Conservation (phyloP, 2,888 invertebrate genomes). For the Euproctis similis region DNA sequence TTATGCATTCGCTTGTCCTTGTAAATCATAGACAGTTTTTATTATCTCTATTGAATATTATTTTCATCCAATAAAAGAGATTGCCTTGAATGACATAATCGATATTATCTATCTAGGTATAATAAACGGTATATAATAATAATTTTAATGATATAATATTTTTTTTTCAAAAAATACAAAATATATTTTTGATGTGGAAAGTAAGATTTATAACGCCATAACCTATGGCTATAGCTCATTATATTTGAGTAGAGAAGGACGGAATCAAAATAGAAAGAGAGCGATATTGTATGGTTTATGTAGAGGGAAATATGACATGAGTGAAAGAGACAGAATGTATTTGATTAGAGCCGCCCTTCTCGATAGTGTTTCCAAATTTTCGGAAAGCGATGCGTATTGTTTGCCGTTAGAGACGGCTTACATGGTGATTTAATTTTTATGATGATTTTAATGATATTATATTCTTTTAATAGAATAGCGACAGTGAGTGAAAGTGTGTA, state of each 20-base stretch:
- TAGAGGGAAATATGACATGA: slow-evolving; percentile 11
- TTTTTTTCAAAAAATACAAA: slow-evolving; percentile 2
- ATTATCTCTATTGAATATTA: no score
- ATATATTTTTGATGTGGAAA: slow-evolving; percentile 9
- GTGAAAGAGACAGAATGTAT: slow-evolving; percentile 42
- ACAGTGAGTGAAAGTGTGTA: no score
- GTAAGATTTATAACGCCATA: slow-evolving; percentile 36
- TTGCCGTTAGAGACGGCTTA: slow-evolving; percentile 43
- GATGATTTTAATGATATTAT: no score
- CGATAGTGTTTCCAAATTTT: slow-evolving; percentile 75
- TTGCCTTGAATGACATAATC: no score
- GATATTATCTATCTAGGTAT: no score
- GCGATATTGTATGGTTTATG: slow-evolving; percentile 20
- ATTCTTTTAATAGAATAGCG: no score
- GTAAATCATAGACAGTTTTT: no score
- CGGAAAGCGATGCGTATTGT: slow-evolving; percentile 65
- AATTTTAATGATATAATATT: no score
- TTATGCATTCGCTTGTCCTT: no score
- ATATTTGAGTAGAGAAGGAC: slow-evolving; percentile 38
- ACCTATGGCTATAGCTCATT: slow-evolving; percentile 59
- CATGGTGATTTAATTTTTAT: slow-evolving; percentile 37
- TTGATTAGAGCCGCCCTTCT: slow-evolving; percentile 61
- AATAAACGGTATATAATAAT: no score
- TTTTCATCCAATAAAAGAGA: no score
- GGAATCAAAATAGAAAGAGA: slow-evolving; percentile 27